Base-by-base conservation (phyloP, 2,797 vertebrate species). In the Myotis myotis region DNA sequence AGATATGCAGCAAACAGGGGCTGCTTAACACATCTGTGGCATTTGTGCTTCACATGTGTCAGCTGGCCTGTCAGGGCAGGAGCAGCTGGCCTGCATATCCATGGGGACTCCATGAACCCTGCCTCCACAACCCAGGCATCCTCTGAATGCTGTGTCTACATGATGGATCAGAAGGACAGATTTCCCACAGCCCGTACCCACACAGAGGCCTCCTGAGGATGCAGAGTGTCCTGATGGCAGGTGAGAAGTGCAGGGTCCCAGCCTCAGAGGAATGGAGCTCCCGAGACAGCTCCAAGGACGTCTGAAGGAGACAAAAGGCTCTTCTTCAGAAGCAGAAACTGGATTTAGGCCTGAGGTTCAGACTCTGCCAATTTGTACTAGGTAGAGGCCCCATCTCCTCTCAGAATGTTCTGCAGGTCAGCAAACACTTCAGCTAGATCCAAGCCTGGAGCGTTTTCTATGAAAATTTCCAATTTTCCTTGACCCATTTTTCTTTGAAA, bases 401-500 rank as follows among this genome's bases (percentile, higher is more conserved):
- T 93, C 84, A 53, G 89, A 87, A 87, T 79, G 89, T 88, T 94
- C 78, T 3, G 78, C 76, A 95, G 89, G 80, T 84, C 0, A 17
- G 51, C 84, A 85, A 76, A 84, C 62, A 78, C 94, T 81, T 64
- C 76, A 82, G 93, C 87, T 68, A 93, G 72, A 94, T 84, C 91
- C n/a, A 79, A 87, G 89, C 75, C 87, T 94, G 78, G 93, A 96
- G 84, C 91, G 75, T 95, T 96, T 94, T 93, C 89, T 96, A 71
- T 94, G 91, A 97, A 95, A 96, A 87, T 93, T 92, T 93, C 88
- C 92, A 89, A 96, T 96, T 96, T 97, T 96, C 96, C 75, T 93
- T 97, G 96, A 96, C 97, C 96, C 71, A 92, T 96, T 97, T 97
- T 92, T 96, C 92, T 97, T 95, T 94, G 88, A 95, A 92, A 95